Conservation (phyloP, 2,888 invertebrate species). For the Caenorhabditis imperialis region DNA sequence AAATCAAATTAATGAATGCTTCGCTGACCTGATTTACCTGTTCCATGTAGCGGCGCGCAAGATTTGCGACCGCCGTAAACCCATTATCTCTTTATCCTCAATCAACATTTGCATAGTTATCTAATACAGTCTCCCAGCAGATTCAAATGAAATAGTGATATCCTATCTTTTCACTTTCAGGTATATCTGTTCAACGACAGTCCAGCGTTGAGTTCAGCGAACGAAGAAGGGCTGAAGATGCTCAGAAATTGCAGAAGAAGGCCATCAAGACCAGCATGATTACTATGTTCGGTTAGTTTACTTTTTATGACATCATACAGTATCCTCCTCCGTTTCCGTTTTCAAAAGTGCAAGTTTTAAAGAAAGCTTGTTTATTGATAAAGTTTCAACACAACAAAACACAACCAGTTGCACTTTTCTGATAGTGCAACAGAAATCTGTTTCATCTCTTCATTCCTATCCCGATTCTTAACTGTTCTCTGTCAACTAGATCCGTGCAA, state of each 20-base stretch:
- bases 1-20: constrained; percentile 41
- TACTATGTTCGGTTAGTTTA: constrained; percentile 63
- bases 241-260: constrained; percentile 60
- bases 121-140: constrained; percentile 2
- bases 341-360: too few relatives aligned
- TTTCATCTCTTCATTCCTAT: too few relatives aligned
- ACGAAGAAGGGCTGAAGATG: constrained; percentile 51
- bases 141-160: constrained; percentile 8
- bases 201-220: constrained; percentile 67
- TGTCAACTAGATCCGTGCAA: too few relatives aligned
- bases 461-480: too few relatives aligned
- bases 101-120: constrained; percentile 46
- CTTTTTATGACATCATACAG: too few relatives aligned
- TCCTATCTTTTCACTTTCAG: constrained; percentile 21
- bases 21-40: constrained; percentile 53
- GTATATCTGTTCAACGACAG: constrained; percentile 66
- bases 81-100: constrained; percentile 37
- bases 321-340: too few relatives aligned
- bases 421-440: too few relatives aligned
- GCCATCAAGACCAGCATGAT: constrained; percentile 73
- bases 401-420: too few relatives aligned
- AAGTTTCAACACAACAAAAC: too few relatives aligned
- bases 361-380: too few relatives aligned
- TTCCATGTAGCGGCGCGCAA: constrained; percentile 34
- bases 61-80: constrained; percentile 9